These are phyloP conservation scores for Drosophila lacertosa DNA, from an alignment of 1,140 invertebrate genomes.

Conservation along the genomic window DNA sequence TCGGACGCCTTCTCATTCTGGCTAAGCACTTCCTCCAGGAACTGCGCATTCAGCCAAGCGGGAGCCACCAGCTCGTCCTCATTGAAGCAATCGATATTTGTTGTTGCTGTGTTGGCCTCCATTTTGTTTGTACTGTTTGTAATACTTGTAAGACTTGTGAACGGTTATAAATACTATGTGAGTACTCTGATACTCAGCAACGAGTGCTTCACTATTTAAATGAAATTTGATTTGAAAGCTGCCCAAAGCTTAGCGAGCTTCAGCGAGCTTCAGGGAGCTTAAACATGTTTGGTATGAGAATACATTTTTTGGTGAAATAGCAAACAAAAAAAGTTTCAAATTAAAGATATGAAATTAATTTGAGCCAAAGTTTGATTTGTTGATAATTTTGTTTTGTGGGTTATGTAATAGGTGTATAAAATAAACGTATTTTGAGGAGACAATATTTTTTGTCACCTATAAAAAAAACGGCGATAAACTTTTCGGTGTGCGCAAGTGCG, in stretches of 20 bases:
- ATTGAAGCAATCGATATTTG: conserved; percentile 30
- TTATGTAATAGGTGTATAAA: too few relatives aligned
- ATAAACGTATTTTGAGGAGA: too few relatives aligned
- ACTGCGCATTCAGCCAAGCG: conserved; percentile 49
- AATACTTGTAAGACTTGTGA: conserved; percentile 2
- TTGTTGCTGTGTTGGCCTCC: conserved; percentile 16
- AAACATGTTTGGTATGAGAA: neutral
- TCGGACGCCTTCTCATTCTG: conserved; percentile 21
- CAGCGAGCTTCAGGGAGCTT: too few relatives aligned
- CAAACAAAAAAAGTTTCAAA: neutral
- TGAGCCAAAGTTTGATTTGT: neutral
- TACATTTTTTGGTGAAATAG: neutral
- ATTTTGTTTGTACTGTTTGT: conserved; percentile 32
- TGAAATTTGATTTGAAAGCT: neutral
- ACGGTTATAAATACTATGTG: too few relatives aligned
- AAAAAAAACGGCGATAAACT: too few relatives aligned
- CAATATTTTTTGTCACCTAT: too few relatives aligned
- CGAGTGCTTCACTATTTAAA: neutral
- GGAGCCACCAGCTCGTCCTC: conserved; percentile 62
- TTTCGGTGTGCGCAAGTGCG: too few relatives aligned
- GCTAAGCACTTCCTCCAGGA: conserved; percentile 42
- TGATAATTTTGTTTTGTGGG: too few relatives aligned
- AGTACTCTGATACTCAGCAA: too few relatives aligned
- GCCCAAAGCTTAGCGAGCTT: neutral
- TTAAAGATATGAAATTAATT: neutral